These are phyloP conservation scores for Salvelinus namaycush DNA, from an alignment of 2,113 vertebrate species.

Conservation along the genomic window DNA sequence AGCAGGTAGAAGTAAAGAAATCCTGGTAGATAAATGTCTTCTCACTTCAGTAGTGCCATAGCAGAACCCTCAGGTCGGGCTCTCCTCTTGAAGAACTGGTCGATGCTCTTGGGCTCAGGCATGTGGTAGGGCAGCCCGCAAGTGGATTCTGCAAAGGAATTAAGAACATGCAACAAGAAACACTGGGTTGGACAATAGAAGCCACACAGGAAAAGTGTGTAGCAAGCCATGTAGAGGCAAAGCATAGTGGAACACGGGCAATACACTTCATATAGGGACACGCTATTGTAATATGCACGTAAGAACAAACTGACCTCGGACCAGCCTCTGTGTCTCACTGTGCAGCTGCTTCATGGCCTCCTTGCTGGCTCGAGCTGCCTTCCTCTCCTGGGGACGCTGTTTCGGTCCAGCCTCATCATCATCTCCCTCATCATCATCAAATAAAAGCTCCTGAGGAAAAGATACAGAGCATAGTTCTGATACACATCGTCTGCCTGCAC, in stretches of 20 bases:
- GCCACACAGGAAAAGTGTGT: no score
- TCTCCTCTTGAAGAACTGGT: slow-evolving; percentile 87
- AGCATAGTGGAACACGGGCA: background rate
- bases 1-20: no score
- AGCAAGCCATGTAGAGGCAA: background rate
- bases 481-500: background rate
- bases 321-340: slow-evolving; percentile 90
- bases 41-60: slow-evolving; percentile 93
- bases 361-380: slow-evolving; percentile 88
- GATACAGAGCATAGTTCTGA: background rate
- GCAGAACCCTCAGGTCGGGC: slow-evolving; percentile 78
- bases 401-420: slow-evolving; percentile 47
- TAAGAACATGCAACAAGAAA: background rate
- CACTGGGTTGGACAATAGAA: no score
- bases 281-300: background rate
- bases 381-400: slow-evolving; percentile 84
- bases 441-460: slow-evolving; percentile 41
- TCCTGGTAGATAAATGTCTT: background rate
- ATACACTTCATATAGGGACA: background rate
- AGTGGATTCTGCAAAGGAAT: slow-evolving; percentile 75
- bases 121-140: slow-evolving; percentile 91
- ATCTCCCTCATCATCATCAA: slow-evolving; percentile 36
- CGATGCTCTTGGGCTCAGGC: slow-evolving; percentile 87
- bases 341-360: slow-evolving; percentile 92
- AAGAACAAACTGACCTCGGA: slow-evolving; percentile 82